Evolutionary conservation across 2,888 invertebrate genomes (phyloP).

Genomic region (Phytoseiulus persimilis): DNA sequence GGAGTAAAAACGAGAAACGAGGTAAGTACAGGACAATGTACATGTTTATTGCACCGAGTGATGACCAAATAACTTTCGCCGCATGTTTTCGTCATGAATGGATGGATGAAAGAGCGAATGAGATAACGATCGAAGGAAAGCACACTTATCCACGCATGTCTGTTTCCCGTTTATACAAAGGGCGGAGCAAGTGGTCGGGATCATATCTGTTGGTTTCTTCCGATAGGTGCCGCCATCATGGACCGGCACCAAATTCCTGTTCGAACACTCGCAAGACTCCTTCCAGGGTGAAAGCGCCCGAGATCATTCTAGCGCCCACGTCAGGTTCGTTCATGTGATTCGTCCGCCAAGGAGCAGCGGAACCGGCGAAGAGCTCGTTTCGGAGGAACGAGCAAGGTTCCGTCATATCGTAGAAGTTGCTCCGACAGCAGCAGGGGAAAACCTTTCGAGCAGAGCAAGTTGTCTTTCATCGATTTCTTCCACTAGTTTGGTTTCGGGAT

Average conservation of each 20-base stretch:
- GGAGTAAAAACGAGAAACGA: no score
- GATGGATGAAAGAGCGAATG: neutral
- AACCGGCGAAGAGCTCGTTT: neutral
- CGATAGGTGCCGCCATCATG: neutral
- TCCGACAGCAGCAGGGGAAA: neutral
- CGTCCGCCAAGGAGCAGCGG: neutral
- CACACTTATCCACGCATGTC: neutral
- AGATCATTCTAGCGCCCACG: neutral
- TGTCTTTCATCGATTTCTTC: neutral
- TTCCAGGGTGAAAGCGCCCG: no score
- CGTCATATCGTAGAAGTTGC: neutral
- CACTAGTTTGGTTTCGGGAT: constrained; percentile 25
- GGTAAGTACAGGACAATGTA: neutral
- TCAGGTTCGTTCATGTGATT: neutral
- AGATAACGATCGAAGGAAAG: neutral
- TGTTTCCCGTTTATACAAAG: constrained; percentile 11
- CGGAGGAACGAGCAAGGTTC: neutral
- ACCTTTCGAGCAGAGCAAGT: neutral
- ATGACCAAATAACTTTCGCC: neutral
- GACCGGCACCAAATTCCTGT: neutral
- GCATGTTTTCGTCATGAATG: neutral
- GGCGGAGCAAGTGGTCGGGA: neutral
- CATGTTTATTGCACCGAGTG: constrained; percentile 34
- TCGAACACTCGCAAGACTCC: no score
- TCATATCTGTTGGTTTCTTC: neutral